Base-by-base conservation (phyloP, 2,113 vertebrate species). In the Gobiocypris rarus region DNA sequence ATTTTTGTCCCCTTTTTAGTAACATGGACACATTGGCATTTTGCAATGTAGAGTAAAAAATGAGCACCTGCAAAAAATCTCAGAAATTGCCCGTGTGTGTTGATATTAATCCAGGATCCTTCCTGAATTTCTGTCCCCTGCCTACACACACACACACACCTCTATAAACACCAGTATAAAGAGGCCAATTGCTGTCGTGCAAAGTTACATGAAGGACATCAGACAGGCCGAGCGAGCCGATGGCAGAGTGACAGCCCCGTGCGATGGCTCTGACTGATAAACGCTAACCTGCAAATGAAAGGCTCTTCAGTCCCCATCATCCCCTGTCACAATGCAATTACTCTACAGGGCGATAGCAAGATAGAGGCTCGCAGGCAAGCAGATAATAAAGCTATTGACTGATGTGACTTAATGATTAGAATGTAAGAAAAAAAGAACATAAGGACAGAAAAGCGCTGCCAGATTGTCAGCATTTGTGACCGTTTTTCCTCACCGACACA, bases 381-480 rank as follows among this genome's bases (percentile, higher is more conserved):
- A 95, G 96, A 97, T 96, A 96, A 97, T 97, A 97, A 97, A 96
- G 96, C 96, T 97, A 97, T 97, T 96, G 96, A 96, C 95, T 97
- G 96, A 96, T 97, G 96, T 96, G 95, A 96, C 95, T 96, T 94
- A 96, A 96, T 96, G 96, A 96, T 97, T 97, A 96, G 96, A 96
- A 96, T 96, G 95, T 95, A 94, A 95, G 95, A 96, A 96, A 96
- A 96, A 96, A 95, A 95, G 95, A 96, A 96, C 95, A 95, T 94
- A 95, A 96, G 73, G 95, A 95, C 94, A 95, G 94, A 94, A 95
- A 95, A 73, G 77, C 75, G 45, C 76, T 41, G 63, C 6, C 45
- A 82, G 80, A 82, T 48, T 81, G 95, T 94, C 94, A 94, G 45
- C 92, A 94, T 78, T 43, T 61, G 50, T 48, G 41, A 54, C 14